Percentiles rank a stretch among this genome's conserved stretches.
phyloP scores from a whole-genome alignment of 2,797 vertebrate species.

The Podarcis siculus region DNA sequence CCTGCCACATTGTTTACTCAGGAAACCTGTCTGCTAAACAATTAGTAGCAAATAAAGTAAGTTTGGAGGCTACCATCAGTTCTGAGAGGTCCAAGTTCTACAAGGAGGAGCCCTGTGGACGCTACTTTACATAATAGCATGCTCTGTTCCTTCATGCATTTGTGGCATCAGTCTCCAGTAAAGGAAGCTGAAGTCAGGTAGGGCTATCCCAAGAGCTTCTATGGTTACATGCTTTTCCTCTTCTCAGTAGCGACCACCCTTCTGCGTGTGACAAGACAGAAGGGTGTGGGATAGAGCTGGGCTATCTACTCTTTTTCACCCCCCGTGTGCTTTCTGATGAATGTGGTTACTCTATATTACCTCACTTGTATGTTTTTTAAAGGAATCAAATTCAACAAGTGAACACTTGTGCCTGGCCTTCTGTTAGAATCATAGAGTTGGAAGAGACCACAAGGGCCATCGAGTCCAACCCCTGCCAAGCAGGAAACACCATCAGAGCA shows the following conservation, averaged over 20 bases:
- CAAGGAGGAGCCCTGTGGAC: neutral
- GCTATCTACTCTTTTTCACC: neutral
- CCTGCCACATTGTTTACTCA: neutral
- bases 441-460: too few species aligned
- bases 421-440: too few species aligned
- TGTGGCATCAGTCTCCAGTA: too few species aligned
- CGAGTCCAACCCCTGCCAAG: too few species aligned
- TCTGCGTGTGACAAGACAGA: too few species aligned
- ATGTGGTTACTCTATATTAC: neutral
- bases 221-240: neutral
- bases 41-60: neutral
- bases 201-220: neutral
- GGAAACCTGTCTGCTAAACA: neutral
- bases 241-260: neutral
- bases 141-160: too few species aligned
- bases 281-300: neutral
- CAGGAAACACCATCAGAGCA: too few species aligned
- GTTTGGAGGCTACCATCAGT: neutral
- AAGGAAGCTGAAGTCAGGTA: neutral
- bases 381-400: neutral
- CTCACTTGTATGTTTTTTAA: neutral
- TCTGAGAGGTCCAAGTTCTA: neutral
- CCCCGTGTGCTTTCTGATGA: neutral
- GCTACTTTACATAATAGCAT: neutral
- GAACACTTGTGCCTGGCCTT: neutral